phyloP scores from a whole-genome alignment of 2,113 vertebrate species.

The Otocyon megalotis region DNA sequence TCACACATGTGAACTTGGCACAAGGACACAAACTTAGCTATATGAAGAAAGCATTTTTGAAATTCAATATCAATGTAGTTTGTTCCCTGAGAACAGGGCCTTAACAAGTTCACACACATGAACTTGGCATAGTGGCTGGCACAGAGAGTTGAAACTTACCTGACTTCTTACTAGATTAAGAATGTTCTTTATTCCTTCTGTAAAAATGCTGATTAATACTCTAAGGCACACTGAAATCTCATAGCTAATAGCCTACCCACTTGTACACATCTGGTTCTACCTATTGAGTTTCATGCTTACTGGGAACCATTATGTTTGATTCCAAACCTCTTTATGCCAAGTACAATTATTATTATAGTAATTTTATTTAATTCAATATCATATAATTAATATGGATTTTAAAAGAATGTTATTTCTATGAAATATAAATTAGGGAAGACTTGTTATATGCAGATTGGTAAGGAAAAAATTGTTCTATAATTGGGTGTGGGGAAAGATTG shows the following conservation, averaged over 20 bases:
- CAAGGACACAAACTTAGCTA: background rate
- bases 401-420: background rate
- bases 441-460: background rate
- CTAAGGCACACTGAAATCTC: background rate
- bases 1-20: background rate
- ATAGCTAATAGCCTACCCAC: background rate
- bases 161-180: slow-evolving; percentile 1
- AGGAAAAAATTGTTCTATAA: background rate
- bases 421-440: background rate
- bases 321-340: background rate
- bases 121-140: background rate
- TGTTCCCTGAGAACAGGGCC: background rate
- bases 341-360: background rate
- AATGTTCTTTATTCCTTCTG: background rate
- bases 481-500: background rate
- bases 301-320: slow-evolving; percentile 17
- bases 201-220: background rate
- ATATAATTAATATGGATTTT: background rate
- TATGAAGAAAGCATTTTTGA: background rate
- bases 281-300: background rate
- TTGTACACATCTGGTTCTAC: background rate
- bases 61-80: background rate
- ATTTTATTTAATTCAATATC: slow-evolving; percentile 19
- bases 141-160: background rate
- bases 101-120: background rate